These are phyloP conservation scores for Zelleria hepariella DNA, from an alignment of 2,888 invertebrate species.

Conservation along the genomic window DNA sequence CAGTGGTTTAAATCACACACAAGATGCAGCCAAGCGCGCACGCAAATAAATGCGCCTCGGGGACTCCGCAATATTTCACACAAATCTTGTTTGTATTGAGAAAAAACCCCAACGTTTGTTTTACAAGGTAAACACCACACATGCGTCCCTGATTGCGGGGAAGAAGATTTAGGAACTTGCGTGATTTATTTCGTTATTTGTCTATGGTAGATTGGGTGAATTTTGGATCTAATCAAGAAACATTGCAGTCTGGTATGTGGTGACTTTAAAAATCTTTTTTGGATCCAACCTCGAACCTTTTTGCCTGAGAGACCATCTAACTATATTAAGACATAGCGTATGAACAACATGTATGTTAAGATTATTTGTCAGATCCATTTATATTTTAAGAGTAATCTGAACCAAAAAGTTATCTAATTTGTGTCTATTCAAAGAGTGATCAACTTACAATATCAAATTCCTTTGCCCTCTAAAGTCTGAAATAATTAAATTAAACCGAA, in stretches of 20 bases:
- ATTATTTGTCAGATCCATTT: too few relatives aligned
- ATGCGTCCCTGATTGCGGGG: constrained; percentile 19
- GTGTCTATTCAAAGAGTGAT: not conserved
- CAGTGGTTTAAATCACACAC: constrained; percentile 7
- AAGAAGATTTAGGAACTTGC: not conserved
- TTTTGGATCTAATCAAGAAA: not conserved
- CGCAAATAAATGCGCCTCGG: constrained; percentile 57
- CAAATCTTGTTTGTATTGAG: constrained; percentile 43
- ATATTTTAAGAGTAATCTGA: not conserved
- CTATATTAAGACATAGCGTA: too few relatives aligned
- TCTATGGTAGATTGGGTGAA: not conserved
- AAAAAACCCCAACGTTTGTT: constrained; percentile 39
- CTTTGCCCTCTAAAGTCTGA: not conserved
- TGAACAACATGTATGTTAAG: too few relatives aligned
- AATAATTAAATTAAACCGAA: not conserved
- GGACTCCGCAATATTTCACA: constrained; percentile 55
- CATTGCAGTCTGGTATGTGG: too few relatives aligned
- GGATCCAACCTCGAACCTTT: too few relatives aligned
- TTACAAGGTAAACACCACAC: constrained; percentile 32
- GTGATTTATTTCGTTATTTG: not conserved
- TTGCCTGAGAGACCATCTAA: too few relatives aligned
- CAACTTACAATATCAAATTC: not conserved
- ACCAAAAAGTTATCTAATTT: not conserved
- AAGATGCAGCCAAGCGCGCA: constrained; percentile 44
- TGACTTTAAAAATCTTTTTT: too few relatives aligned